Base-by-base conservation (phyloP, 2,797 vertebrate species). In the Girardinus metallicus region DNA sequence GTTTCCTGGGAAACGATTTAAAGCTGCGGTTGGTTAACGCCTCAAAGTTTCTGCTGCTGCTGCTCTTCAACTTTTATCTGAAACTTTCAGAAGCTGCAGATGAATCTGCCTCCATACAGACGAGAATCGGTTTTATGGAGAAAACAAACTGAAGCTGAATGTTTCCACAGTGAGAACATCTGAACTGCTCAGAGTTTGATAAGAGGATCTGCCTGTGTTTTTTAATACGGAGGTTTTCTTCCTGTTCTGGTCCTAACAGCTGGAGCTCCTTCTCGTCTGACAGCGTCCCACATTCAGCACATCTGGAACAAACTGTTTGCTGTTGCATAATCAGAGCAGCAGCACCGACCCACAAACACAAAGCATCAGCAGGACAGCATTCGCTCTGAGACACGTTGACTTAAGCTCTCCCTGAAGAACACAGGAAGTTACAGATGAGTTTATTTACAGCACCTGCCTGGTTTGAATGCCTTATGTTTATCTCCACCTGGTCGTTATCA, bases 231-330 rank as follows among this genome's bases (percentile, higher is more conserved):
- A 11, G 2, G 23, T 79, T 78, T 75, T 74, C 39, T 31, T 79
- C 16, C 60, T 64, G 60, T 9, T 74, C 68, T 60, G 62, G 72
- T 49, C 34, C 49, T 43, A 39, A 68, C 78, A 87, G 83, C 86
- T 85, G 78, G 31, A 51, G 77, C 74, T 78, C 68, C 75, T 81
- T 71, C 80, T 18, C 36, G 8, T 41, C 64, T 23, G 64, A 68
- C 64, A 41, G 21, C 64, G 36, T 41, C 18, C 6, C 23, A 41
- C 64, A 26, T 68, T 68, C 64, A 26, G 36, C 9, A 68, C 64
- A 68, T 68, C 64, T 68, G 64, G 64, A 68, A 68, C 64, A 39
- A 68, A 41, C 21, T 68, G 13, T 62, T n/a, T 36, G 10, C 36
- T 39, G 64, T 68, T 68, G 64, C 64, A 68, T 68, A 68, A 68